Evolutionary conservation across 2,888 invertebrate species (phyloP).

Genomic region (Melipona bicolor): DNA sequence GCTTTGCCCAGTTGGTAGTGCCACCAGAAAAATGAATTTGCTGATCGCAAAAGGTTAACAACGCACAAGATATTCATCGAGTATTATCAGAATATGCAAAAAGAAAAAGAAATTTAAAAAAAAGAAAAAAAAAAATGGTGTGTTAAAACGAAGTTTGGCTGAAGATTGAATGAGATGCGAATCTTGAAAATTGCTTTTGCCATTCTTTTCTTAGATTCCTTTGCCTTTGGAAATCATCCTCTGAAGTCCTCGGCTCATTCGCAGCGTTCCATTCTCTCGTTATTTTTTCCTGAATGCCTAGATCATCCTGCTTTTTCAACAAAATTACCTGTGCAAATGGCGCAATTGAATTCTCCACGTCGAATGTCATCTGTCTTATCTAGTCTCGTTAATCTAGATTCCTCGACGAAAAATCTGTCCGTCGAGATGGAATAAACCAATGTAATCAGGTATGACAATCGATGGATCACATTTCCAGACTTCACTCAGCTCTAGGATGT

Average conservation of each 20-base stretch:
- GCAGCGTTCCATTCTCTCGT: conserved; percentile 27
- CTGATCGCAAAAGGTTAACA: too few species aligned
- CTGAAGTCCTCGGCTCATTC: conserved; percentile 20
- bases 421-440: conserved; percentile 30
- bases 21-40: too few species aligned
- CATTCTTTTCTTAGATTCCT: conserved; percentile 33
- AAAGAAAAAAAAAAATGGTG: conserved; percentile 36
- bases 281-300: conserved; percentile 28
- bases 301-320: conserved; percentile 39
- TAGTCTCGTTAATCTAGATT: conserved; percentile 42
- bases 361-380: conserved; percentile 39
- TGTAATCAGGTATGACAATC: conserved; percentile 22
- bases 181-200: conserved; percentile 67
- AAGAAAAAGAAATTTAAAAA: background rate
- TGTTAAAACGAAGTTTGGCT: too few species aligned
- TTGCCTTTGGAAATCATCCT: conserved; percentile 42
- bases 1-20: too few species aligned
- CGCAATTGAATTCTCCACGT: conserved; percentile 39
- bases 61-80: too few species aligned
- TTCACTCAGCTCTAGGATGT: background rate
- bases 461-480: conserved; percentile 14
- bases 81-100: too few species aligned
- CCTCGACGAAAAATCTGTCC: conserved; percentile 17
- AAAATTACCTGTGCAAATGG: conserved; percentile 53
- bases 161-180: conserved; percentile 49